Evolutionary conservation across 2,888 invertebrate genomes (phyloP).

Genomic region (Phyllotreta striolata): DNA sequence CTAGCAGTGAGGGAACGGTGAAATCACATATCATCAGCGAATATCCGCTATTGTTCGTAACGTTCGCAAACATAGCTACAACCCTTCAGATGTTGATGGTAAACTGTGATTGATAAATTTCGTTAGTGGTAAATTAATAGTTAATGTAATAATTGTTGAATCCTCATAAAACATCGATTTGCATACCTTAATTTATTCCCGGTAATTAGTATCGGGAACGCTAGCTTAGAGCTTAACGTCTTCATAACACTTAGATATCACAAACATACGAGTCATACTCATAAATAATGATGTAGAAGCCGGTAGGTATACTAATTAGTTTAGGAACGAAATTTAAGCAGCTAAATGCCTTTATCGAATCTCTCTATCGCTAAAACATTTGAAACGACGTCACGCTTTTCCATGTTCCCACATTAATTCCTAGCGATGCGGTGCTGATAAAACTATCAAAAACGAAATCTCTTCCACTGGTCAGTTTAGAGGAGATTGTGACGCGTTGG

Average conservation of each 20-base stretch:
- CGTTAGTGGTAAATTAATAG: no score
- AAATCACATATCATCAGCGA: slow-evolving; percentile 27
- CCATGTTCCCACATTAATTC: slow-evolving; percentile 32
- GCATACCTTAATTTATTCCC: neutral
- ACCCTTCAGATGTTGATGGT: no score
- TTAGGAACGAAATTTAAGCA: slow-evolving; percentile 27
- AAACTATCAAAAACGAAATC: slow-evolving; percentile 27
- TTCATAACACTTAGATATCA: slow-evolving; percentile 10
- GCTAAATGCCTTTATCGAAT: slow-evolving; percentile 28
- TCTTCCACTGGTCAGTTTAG: neutral
- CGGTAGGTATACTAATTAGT: slow-evolving; percentile 22
- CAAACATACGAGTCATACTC: slow-evolving; percentile 4
- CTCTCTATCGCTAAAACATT: slow-evolving; percentile 30
- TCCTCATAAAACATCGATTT: no score
- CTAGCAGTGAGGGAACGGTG: slow-evolving; percentile 19
- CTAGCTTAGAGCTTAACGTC: neutral
- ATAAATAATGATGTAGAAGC: slow-evolving; percentile 30
- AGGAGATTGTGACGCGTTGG: neutral
- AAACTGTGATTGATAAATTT: no score
- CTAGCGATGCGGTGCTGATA: slow-evolving; percentile 17
- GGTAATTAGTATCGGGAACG: slow-evolving; percentile 8
- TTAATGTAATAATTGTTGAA: no score
- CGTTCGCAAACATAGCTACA: slow-evolving; percentile 9
- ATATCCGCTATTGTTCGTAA: slow-evolving; percentile 5
- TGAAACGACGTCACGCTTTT: slow-evolving; percentile 31